These are phyloP conservation scores for Drosophila sturtevanti DNA, from an alignment of 1,140 invertebrate species.

Conservation along the genomic window DNA sequence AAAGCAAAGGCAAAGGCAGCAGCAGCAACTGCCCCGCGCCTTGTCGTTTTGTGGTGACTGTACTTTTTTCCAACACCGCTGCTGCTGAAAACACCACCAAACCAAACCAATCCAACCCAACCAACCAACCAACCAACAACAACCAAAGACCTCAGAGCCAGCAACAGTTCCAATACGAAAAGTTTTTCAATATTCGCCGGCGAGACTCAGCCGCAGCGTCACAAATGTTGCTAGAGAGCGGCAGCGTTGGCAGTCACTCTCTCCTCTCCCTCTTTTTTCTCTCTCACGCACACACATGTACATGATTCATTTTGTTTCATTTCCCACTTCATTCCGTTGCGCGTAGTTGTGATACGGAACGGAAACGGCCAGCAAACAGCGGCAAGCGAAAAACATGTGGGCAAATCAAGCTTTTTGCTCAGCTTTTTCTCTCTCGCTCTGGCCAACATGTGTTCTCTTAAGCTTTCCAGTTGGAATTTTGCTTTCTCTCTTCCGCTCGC, in stretches of 20 bases:
- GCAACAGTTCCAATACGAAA: constrained; percentile 79
- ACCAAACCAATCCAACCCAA: constrained; percentile 29
- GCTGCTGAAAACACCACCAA: constrained; percentile 35
- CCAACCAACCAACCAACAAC: constrained; percentile 44
- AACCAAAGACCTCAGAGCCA: constrained; percentile 47
- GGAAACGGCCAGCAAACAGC: constrained; percentile 53
- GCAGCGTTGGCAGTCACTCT: constrained; percentile 1
- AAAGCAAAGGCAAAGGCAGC: constrained; percentile 45
- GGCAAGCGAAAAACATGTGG: constrained; percentile 69
- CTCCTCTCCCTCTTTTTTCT: too few species aligned
- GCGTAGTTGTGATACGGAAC: constrained; percentile 50
- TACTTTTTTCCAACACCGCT: constrained; percentile 76
- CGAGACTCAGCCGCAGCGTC: constrained; percentile 47
- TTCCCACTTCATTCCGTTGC: constrained; percentile 27
- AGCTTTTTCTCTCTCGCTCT: constrained; percentile 31
- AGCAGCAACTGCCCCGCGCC: constrained; percentile 29
- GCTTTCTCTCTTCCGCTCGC: constrained; percentile 43
- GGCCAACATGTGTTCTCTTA: constrained; percentile 65
- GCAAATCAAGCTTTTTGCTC: constrained; percentile 56
- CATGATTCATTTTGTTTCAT: constrained; percentile 41
- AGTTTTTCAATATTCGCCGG: constrained; percentile 79
- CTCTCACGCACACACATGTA: constrained; percentile 4
- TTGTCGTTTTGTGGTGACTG: constrained; percentile 76
- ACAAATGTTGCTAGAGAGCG: constrained; percentile 71
- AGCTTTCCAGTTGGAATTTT: constrained; percentile 54